A percentile compares a stretch with the other conserved stretches of the same genome.
Conservation (phyloP, 2,797 vertebrate genomes). For the Poeciliopsis presidionis region DNA sequence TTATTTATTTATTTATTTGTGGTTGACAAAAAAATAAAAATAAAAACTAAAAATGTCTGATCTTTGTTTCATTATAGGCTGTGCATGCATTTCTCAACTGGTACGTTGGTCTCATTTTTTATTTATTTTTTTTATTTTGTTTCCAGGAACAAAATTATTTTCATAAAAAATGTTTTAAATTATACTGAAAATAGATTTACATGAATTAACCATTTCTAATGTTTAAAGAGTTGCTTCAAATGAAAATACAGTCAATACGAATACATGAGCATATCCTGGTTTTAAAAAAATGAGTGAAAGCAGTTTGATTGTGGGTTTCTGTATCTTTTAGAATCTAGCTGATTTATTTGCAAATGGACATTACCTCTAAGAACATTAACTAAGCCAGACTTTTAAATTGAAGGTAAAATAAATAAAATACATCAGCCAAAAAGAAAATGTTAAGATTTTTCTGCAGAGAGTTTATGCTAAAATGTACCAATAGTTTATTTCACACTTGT, state of each 20-base stretch:
- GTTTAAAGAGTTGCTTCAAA: background rate
- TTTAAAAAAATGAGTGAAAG: background rate
- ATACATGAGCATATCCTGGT: background rate
- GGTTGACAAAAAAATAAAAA: constrained; percentile 8
- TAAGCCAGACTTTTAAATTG: background rate
- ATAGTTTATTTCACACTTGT: background rate
- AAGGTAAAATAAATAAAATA: background rate
- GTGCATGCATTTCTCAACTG: constrained; percentile 31
- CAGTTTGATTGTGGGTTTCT: background rate
- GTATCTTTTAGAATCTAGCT: background rate
- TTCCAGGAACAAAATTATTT: background rate
- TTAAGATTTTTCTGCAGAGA: background rate
- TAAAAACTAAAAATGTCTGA: constrained; percentile 15
- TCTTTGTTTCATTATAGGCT: constrained; percentile 52
- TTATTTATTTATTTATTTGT: constrained; percentile 17
- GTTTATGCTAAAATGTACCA: background rate
- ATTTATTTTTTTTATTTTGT: background rate
- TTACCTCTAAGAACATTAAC: background rate
- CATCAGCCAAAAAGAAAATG: background rate
- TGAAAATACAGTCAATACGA: background rate
- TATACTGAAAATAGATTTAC: background rate
- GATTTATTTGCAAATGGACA: background rate
- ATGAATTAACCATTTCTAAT: background rate
- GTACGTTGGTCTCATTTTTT: background rate
- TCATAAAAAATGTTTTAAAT: background rate